These are phyloP conservation scores for Podarcis raffonei DNA, from an alignment of 2,113 vertebrate species.

Conservation along the genomic window DNA sequence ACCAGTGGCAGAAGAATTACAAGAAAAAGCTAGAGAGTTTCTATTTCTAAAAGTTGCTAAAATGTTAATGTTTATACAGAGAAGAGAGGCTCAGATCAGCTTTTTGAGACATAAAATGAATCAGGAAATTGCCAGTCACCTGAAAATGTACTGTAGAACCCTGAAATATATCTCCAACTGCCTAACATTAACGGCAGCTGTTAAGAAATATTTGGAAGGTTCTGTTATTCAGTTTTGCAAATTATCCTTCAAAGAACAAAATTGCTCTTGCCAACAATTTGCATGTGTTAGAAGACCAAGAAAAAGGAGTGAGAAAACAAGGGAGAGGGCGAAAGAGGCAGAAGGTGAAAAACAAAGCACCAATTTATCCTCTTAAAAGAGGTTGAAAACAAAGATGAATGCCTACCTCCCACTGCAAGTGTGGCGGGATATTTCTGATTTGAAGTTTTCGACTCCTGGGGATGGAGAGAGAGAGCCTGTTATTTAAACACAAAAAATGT, in stretches of 20 bases:
- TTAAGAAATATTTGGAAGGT: constrained; percentile 69
- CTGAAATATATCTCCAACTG: constrained; percentile 59
- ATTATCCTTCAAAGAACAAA: constrained; percentile 49
- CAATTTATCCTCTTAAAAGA: constrained; percentile 33
- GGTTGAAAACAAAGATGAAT: constrained; percentile 51
- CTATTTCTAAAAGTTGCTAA: constrained; percentile 21
- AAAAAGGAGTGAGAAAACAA: constrained; percentile 2
- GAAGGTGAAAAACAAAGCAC: constrained; percentile 36
- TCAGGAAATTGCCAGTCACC: constrained; percentile 58
- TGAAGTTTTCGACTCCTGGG: constrained; percentile 93
- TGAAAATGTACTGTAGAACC: constrained; percentile 64
- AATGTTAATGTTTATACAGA: constrained; percentile 3
- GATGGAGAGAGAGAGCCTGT: constrained; percentile 37
- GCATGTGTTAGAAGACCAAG: constrained; percentile 58
- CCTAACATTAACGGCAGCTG: constrained; percentile 62
- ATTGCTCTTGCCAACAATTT: constrained; percentile 38
- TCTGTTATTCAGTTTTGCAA: constrained; percentile 67
- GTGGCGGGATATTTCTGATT: constrained; percentile 95
- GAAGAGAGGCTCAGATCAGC: neutral
- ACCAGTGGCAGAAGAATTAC: neutral
- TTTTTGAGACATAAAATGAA: constrained; percentile 45
- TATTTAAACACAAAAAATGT: constrained; percentile 42
- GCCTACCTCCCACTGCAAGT: constrained; percentile 96
- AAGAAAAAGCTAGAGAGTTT: neutral
- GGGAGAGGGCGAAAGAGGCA: neutral